phyloP scores from a whole-genome alignment of 2,797 vertebrate genomes.

The Cyprinella venusta region DNA sequence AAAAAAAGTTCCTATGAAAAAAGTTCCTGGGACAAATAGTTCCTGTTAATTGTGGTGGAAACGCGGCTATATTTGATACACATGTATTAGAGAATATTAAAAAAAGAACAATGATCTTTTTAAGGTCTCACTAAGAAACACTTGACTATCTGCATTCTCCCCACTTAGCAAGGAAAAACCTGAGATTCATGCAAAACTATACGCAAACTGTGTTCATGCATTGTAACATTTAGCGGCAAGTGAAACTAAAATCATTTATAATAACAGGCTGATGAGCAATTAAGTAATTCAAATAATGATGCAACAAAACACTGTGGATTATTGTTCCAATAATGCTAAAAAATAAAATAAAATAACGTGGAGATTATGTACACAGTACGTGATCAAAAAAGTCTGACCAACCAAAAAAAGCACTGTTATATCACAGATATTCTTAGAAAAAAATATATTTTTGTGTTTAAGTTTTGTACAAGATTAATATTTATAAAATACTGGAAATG shows the following conservation, averaged over 20 bases:
- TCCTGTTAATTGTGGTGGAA: too few species aligned
- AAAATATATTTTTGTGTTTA: too few species aligned
- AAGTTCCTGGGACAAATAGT: too few species aligned
- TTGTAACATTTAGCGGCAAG: background rate
- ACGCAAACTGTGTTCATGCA: background rate
- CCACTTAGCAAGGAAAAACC: background rate
- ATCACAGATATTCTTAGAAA: background rate
- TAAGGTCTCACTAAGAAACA: too few species aligned
- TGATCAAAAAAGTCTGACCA: background rate
- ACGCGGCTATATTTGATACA: too few species aligned
- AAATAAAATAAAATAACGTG: background rate
- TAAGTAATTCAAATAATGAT: background rate
- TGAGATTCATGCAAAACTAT: background rate
- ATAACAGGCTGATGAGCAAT: background rate
- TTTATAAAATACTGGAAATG: background rate
- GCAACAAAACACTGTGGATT: background rate
- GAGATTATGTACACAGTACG: background rate
- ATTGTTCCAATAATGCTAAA: background rate
- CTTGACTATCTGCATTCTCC: too few species aligned
- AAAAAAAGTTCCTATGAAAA: too few species aligned
- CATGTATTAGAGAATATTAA: background rate
- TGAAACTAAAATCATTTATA: background rate
- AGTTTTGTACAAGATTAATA: background rate
- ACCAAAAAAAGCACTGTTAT: background rate
- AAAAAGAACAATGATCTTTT: background rate